Evolutionary conservation across 37 sponge, comb jelly and placozoan genomes (phyloP).

Genomic region (Cladorhizidae sp.): DNA sequence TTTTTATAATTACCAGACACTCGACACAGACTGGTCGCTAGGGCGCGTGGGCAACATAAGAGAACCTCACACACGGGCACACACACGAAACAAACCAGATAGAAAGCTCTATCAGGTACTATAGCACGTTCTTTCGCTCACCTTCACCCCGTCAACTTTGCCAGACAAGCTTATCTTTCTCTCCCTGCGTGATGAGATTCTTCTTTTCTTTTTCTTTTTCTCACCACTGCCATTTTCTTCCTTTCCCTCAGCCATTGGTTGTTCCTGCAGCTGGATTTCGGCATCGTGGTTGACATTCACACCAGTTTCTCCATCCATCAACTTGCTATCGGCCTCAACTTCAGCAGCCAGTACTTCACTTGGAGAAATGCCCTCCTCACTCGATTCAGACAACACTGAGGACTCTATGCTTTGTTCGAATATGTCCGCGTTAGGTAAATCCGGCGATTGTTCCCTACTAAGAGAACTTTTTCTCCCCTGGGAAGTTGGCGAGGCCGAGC

Average conservation of each 20-base stretch:
- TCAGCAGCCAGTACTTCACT: neutral
- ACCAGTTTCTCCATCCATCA: neutral
- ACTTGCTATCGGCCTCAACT: neutral
- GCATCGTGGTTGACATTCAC: neutral
- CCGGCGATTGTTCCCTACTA: too few species aligned
- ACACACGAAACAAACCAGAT: too few species aligned
- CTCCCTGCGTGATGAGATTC: neutral
- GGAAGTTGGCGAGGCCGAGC: too few species aligned
- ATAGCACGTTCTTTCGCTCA: too few species aligned
- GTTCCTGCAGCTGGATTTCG: neutral
- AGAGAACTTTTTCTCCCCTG: too few species aligned
- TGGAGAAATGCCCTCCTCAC: slow-evolving; percentile 8
- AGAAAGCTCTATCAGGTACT: too few species aligned
- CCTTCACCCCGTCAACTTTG: neutral
- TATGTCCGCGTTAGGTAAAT: neutral
- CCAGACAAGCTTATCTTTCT: slow-evolving; percentile 17
- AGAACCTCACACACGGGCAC: too few species aligned
- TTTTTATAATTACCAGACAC: too few species aligned
- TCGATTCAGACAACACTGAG: slow-evolving; percentile 15
- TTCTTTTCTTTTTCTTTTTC: slow-evolving; percentile 6
- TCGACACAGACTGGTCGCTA: too few species aligned
- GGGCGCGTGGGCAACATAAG: too few species aligned
- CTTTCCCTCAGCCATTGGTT: neutral
- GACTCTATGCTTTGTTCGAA: slow-evolving; percentile 20
- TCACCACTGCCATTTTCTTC: neutral